Conservation (phyloP, 2,797 vertebrate genomes). For the Crypturellus tataupa region DNA sequence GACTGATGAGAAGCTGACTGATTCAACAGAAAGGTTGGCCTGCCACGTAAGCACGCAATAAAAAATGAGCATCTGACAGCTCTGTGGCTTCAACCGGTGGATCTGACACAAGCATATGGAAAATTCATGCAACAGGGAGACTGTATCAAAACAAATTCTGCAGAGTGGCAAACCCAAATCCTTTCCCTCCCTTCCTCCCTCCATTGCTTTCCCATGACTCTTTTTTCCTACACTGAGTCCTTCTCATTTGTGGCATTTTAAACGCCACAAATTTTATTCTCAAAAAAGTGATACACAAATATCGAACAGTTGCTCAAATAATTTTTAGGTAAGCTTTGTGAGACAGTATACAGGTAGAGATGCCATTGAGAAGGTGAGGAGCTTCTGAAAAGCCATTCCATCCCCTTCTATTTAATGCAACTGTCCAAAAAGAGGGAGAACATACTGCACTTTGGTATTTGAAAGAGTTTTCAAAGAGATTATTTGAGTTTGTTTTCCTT, state of each 20-base stretch:
- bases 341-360: not conserved
- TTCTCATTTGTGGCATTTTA: not conserved
- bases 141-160: conserved; percentile 62
- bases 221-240: conserved; percentile 1
- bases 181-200: not conserved
- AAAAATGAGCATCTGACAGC: conserved; percentile 61
- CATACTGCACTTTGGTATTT: rapidly evolving
- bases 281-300: not conserved
- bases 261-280: not conserved
- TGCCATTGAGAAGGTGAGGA: not conserved
- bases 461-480: not conserved
- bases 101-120: conserved; percentile 65
- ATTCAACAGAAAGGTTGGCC: conserved; percentile 44
- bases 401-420: not conserved
- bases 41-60: conserved; percentile 53
- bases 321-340: not conserved
- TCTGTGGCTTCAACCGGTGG: conserved; percentile 56
- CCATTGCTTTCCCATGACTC: not conserved
- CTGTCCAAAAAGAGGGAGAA: not conserved
- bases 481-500: not conserved
- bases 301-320: not conserved
- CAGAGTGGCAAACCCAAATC: not conserved
- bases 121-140: conserved; percentile 66
- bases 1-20: not conserved
- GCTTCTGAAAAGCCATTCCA: not conserved